Percentiles rank a stretch among this genome's conserved stretches.
phyloP scores from a whole-genome alignment of 2,113 vertebrate genomes.

The Solea solea region DNA sequence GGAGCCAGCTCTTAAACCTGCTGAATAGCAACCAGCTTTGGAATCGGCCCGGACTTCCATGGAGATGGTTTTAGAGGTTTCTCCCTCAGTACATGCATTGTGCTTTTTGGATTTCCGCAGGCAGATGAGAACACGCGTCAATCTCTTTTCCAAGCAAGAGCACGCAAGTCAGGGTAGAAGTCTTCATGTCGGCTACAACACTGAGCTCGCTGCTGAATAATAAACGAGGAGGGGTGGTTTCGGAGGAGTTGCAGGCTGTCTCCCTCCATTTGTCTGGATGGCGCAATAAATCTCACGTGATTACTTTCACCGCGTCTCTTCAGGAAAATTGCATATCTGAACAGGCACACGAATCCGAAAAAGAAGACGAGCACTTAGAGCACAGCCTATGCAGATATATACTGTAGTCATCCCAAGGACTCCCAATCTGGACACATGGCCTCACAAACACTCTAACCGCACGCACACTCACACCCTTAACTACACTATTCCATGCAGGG shows the following conservation, averaged over 20 bases:
- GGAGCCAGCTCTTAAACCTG: constrained; percentile 7
- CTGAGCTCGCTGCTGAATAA: constrained; percentile 61
- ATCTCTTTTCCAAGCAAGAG: constrained; percentile 32
- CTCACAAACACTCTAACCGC: constrained; percentile 17
- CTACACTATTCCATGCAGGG: constrained; percentile 45
- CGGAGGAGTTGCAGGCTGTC: constrained; percentile 47
- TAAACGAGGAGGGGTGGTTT: constrained; percentile 60
- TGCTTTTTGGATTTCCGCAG: constrained; percentile 5
- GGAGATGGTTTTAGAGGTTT: constrained; percentile 24
- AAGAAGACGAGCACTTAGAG: not conserved
- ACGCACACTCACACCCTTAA: constrained; percentile 3
- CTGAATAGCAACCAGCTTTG: constrained; percentile 31
- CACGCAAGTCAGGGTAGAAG: constrained; percentile 40
- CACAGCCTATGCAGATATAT: not conserved
- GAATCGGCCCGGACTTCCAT: constrained; percentile 29
- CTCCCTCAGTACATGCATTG: constrained; percentile 2
- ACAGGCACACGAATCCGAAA: constrained; percentile 16
- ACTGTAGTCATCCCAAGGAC: constrained; percentile 13
- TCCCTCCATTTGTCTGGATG: constrained; percentile 47
- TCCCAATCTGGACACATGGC: constrained; percentile 5
- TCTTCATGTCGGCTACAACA: constrained; percentile 63
- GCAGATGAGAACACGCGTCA: constrained; percentile 9
- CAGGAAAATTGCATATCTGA: constrained; percentile 46
- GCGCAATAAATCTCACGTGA: constrained; percentile 72
- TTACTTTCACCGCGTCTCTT: constrained; percentile 51